Percentiles rank a stretch among this genome's conserved stretches.
Conservation (phyloP, 30 jellyfish, hydroid and myxozoan species). For the Catostylus mosaicus region DNA sequence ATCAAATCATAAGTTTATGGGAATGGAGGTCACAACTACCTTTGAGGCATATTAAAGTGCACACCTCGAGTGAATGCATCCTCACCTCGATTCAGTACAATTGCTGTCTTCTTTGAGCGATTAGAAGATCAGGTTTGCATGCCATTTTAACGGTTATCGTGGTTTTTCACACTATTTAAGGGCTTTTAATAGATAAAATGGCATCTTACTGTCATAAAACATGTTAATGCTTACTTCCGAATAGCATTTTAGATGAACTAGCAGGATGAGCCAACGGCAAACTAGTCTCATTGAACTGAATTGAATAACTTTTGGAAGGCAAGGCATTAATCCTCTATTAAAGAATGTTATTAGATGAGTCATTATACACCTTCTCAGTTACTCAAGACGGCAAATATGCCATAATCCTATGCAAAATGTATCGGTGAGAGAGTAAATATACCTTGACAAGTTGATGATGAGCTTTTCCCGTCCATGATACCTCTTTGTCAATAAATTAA, state of each 20-base stretch:
- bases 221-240: background rate
- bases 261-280: background rate
- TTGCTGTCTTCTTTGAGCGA: background rate
- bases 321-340: background rate
- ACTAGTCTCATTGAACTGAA: background rate
- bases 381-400: background rate
- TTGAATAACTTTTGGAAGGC: background rate
- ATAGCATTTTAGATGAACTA: background rate
- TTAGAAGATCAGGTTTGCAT: background rate
- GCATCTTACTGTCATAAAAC: background rate
- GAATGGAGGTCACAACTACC: too few relatives aligned
- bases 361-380: constrained; percentile 10
- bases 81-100: too few relatives aligned
- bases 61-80: too few relatives aligned
- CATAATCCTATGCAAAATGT: background rate
- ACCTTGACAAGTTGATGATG: background rate
- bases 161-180: background rate
- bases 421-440: background rate
- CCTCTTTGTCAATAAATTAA: background rate
- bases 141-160: background rate
- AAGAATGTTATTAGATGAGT: background rate
- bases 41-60: too few relatives aligned
- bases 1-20: too few relatives aligned
- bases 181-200: background rate
- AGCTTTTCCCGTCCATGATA: background rate